Base-by-base conservation (phyloP, 1,140 invertebrate species). In the Drosophila oshimai region DNA sequence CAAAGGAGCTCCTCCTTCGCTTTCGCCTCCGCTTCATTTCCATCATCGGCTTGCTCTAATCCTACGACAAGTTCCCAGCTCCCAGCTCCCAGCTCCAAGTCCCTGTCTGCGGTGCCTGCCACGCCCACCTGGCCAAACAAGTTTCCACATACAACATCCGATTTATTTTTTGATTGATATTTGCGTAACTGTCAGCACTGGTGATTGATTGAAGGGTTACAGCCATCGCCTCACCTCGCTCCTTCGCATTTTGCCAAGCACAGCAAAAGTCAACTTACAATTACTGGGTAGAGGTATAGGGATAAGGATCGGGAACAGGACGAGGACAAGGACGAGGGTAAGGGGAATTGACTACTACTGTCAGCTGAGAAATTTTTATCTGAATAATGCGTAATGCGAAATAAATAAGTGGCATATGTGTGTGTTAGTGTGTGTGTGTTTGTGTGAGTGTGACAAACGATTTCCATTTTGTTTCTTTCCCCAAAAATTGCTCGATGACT, bases 111-210 rank as follows among this genome's bases (percentile, higher is more conserved):
- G 65, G 44, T 37, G 18, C n/a, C 53, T 57, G 64, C 44, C 68
- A 60, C 67, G 54, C 53, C 68, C 68, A 72, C 68, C 68, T 72
- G 80, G 53, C 41, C 79, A 83, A 84, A 83, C 74, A 83, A 84
- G 39, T 84, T 74, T 70, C 79, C 55, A 83, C 80, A 83, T 61
- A 86, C 69, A 72, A 72, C 69, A 83, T 84, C 69, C 80, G 80
- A 84, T 83, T 83, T 83, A 83, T 83, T 74, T 42, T 83, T 83
- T 83, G 78, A 83, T 83, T 83, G 78, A 83, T 83, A 83, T 83
- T 83, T 83, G 78, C 78, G 78, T 83, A 83, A 83, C 78, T 84
- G 78, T 83, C 78, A 83, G 72, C 79, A 70, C 61, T 39, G 78
- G 78, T 84, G 78, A 83, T 83, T 83, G 78, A 83, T 83, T 83